Evolutionary conservation across 2,797 vertebrate genomes (phyloP).

Genomic region (Pangasius macronema): DNA sequence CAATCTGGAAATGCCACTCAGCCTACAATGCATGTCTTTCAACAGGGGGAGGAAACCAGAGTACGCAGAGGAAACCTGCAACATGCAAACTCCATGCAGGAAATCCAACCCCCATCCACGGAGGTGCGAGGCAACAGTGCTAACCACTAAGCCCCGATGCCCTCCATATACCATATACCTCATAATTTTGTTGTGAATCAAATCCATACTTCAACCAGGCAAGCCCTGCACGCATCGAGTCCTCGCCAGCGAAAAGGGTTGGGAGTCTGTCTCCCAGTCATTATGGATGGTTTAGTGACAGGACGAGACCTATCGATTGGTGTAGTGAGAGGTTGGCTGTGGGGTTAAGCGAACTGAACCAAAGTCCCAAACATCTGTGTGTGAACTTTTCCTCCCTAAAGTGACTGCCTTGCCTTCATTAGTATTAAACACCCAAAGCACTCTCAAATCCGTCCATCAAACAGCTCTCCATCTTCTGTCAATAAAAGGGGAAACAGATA

Average conservation of each 20-base stretch:
- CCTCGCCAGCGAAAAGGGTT: not conserved
- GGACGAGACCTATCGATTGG: slow-evolving; percentile 69
- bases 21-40: no score
- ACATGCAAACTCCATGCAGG: no score
- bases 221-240: not conserved
- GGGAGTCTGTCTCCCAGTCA: slow-evolving; percentile 31
- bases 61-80: no score
- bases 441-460: slow-evolving; percentile 74
- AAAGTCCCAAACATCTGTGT: slow-evolving; percentile 46
- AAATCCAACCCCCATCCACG: no score
- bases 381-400: slow-evolving; percentile 49
- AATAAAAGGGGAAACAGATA: slow-evolving; percentile 24
- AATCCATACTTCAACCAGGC: not conserved
- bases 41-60: no score
- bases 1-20: no score
- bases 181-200: not conserved
- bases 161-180: not conserved
- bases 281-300: slow-evolving; percentile 46
- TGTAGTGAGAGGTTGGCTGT: slow-evolving; percentile 46
- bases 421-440: slow-evolving; percentile 75
- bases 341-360: slow-evolving; percentile 61
- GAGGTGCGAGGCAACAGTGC: no score
- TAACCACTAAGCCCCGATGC: no score
- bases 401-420: slow-evolving; percentile 54
- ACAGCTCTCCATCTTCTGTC: not conserved